Evolutionary conservation across 2,797 vertebrate species (phyloP), one percentile per base, ranked within the genome.

Genomic region (Trachops cirrhosus): DNA sequence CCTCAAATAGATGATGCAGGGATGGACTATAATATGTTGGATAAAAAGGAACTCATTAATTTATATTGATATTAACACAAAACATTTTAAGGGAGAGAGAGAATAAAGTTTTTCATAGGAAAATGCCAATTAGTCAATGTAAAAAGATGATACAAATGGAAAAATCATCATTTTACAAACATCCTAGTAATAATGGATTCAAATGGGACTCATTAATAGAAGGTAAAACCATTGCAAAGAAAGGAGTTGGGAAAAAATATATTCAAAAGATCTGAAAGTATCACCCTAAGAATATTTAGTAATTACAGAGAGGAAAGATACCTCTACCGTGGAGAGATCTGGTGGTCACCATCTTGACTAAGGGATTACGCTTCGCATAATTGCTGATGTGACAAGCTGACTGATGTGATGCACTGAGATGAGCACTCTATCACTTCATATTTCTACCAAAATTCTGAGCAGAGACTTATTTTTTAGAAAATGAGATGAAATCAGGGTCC

Each of bases 401-500:
- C n/a, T 32, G 16, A 46, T 70, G 37, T 62, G 37, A 77, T 39
- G 1, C 26, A 48, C 10, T 5, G 48, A 91, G 44, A 74, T 41
- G 14, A n/a, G 44, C 11, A 77, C 37, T 50, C 26, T 16, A n/a
- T 18, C 52, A 59, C 19, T 64, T 83, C 64, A 48, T 64, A 83
- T 73, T 70, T 82, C 52, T 39, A 78, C 26, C 39, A 75, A 75
- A 79, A 89, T 57, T 77, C 18, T 89, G 68, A 92, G 82, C 62
- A 75, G 18, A 68, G 50, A 78, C 80, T 82, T 96, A 41, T 71
- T 84, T 85, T 89, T 78, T 80, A 88, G 48, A 46, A 85, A 85
- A 48, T 73, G 71, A 41, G 34, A 39, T 77, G 37, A 88, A 54
- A 74, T 67, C 62, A 94, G n/a, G 34, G 21, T 3, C 59, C 50